phyloP scores from a whole-genome alignment of 2,797 vertebrate genomes.

The Gymnocypris eckloni region DNA sequence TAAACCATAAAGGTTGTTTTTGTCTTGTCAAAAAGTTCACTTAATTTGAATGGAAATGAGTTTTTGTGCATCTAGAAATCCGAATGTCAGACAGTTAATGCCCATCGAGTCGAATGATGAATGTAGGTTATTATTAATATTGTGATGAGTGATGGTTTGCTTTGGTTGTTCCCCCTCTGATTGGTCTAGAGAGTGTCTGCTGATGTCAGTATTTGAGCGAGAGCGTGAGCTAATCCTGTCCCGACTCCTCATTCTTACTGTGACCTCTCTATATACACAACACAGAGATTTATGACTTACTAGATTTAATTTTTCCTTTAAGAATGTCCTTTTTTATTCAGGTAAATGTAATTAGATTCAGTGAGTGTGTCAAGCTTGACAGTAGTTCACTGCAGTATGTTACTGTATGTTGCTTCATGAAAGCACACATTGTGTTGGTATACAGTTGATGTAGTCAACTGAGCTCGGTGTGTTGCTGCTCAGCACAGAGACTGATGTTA shows the following conservation, averaged over 20 bases:
- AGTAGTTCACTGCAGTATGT: background rate
- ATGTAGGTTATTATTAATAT: background rate
- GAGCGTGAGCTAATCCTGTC: background rate
- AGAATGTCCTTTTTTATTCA: background rate
- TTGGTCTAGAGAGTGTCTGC: background rate
- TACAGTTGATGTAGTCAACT: background rate
- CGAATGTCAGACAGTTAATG: no score
- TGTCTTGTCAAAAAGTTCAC: no score
- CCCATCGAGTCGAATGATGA: background rate
- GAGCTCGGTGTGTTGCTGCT: background rate
- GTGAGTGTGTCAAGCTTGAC: background rate
- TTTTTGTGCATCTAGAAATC: background rate
- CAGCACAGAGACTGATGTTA: background rate
- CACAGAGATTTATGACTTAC: background rate
- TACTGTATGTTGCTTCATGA: background rate
- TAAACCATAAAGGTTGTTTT: no score
- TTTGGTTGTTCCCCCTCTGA: background rate
- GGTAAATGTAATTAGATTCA: background rate
- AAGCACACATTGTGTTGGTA: background rate
- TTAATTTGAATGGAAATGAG: background rate
- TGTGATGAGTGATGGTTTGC: background rate
- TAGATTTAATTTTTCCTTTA: background rate
- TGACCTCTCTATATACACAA: background rate
- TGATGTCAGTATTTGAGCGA: background rate
- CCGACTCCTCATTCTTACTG: background rate